Percentiles rank a stretch among this genome's conserved stretches.
These are phyloP conservation scores for Abrostola triplasia DNA, from an alignment of 2,888 invertebrate species.

Conservation along the genomic window DNA sequence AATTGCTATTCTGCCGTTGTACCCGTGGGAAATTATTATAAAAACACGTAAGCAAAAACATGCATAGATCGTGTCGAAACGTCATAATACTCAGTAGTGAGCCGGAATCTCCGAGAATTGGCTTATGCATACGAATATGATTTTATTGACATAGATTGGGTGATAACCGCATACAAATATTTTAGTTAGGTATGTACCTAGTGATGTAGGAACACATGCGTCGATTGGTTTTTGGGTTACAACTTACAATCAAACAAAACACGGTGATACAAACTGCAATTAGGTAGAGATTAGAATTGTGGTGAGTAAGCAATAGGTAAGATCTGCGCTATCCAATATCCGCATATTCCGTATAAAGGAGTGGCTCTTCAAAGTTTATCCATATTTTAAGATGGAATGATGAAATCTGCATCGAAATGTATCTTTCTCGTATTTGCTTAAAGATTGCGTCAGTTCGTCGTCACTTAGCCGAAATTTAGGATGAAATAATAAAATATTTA, in stretches of 20 bases:
- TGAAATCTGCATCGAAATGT: no score
- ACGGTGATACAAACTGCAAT: no score
- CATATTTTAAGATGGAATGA: no score
- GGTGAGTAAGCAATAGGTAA: no score
- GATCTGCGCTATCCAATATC: no score
- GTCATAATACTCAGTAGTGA: conserved; percentile 75
- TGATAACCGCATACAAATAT: conserved; percentile 58
- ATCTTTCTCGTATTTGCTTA: no score
- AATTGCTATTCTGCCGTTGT: conserved; percentile 71
- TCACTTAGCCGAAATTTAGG: no score
- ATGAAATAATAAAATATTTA: no score
- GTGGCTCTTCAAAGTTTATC: no score
- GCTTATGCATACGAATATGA: conserved; percentile 65
- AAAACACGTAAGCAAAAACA: conserved; percentile 71
- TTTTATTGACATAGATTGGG: conserved; percentile 59
- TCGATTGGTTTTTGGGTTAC: background rate
- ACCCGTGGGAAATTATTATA: conserved; percentile 79
- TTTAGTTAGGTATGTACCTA: conserved; percentile 54
- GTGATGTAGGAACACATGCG: conserved; percentile 22
- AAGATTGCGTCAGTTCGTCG: no score
- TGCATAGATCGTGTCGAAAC: conserved; percentile 70
- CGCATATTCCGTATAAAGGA: no score
- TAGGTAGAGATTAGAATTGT: no score
- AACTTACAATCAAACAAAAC: background rate
- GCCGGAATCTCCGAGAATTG: conserved; percentile 82